Conservation (phyloP, 2,113 vertebrate species). For the Ariopsis seemanni region DNA sequence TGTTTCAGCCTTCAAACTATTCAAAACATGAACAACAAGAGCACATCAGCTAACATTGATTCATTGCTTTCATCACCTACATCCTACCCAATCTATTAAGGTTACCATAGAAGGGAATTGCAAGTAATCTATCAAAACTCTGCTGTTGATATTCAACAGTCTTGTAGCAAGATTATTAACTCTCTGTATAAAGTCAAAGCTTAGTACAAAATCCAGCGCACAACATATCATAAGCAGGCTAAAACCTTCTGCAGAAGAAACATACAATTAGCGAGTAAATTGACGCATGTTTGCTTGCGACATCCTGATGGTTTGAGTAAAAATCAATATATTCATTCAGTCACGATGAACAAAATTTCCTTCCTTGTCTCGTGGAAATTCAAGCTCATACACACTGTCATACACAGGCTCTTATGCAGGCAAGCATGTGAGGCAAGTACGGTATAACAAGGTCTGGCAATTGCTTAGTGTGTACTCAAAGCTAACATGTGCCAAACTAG, state of each 20-base stretch:
- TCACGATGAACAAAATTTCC: not conserved
- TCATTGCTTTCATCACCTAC: slow-evolving; percentile 3
- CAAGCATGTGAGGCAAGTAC: not conserved
- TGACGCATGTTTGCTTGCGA: not conserved
- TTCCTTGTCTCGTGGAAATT: not conserved
- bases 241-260: not conserved
- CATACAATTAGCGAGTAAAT: not conserved
- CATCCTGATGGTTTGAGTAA: not conserved
- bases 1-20: slow-evolving; percentile 14
- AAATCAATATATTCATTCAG: not conserved
- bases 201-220: not conserved
- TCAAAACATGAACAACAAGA: not conserved
- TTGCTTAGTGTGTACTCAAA: slow-evolving; percentile 8
- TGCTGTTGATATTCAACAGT: not conserved
- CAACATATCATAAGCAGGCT: not conserved
- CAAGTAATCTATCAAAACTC: not conserved
- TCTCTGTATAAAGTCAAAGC: not conserved
- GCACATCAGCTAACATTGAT: not conserved
- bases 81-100: not conserved
- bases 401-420: not conserved
- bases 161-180: not conserved
- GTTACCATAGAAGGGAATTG: slow-evolving; percentile 21
- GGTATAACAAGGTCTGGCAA: slow-evolving; percentile 21
- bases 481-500: slow-evolving; percentile 17
- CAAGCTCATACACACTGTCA: not conserved